Evolutionary conservation across 2,113 vertebrate genomes (phyloP).

Genomic region (Hymenochirus boettgeri): DNA sequence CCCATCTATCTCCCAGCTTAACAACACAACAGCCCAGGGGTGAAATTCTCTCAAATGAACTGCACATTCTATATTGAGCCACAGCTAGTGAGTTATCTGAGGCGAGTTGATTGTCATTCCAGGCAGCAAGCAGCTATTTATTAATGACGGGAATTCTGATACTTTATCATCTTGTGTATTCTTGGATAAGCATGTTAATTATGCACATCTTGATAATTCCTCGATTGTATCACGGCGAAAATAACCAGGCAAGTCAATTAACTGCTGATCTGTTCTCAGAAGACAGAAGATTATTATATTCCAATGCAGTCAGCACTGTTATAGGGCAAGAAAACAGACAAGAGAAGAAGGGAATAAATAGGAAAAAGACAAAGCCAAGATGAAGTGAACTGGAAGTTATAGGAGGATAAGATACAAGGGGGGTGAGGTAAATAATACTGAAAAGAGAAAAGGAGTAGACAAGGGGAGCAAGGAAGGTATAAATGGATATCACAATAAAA

Average conservation of each 20-base stretch:
- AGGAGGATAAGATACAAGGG: background rate
- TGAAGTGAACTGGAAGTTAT: background rate
- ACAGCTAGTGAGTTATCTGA: conserved; percentile 19
- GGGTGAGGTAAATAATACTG: background rate
- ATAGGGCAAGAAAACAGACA: too few relatives aligned
- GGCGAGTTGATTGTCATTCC: conserved; percentile 30
- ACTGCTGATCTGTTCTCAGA: conserved; percentile 4
- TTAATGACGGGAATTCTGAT: conserved; percentile 29
- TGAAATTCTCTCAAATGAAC: conserved; percentile 39
- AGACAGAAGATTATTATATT: conserved; percentile 4
- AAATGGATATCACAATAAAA: too few relatives aligned
- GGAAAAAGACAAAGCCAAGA: background rate
- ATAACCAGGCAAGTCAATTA: background rate
- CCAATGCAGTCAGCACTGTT: background rate
- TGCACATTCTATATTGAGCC: conserved; percentile 36
- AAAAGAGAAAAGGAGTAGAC: background rate
- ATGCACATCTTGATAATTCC: conserved; percentile 15
- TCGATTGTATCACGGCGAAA: conserved; percentile 1
- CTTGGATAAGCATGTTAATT: conserved; percentile 17
- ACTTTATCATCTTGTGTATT: background rate
- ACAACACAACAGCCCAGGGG: conserved; percentile 38
- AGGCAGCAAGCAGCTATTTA: conserved; percentile 16
- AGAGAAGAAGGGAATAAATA: background rate
- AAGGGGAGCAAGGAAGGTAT: background rate
- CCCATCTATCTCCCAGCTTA: conserved; percentile 35